Evolutionary conservation across 37 sponge, comb jelly and placozoan genomes (phyloP).

Genomic region (Chondrilla cf. caribensis): DNA sequence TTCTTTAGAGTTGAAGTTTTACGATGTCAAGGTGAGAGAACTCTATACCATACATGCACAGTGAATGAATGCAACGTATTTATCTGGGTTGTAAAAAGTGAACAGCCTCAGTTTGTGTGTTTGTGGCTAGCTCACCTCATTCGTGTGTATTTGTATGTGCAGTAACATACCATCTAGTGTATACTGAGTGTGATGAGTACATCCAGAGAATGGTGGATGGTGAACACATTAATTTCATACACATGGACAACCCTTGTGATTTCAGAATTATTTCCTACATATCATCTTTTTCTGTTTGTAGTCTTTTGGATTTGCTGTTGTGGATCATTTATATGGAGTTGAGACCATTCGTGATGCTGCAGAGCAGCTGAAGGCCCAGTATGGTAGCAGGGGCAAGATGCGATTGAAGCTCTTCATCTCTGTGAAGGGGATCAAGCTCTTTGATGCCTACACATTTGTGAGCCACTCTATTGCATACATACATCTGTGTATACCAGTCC

Average conservation of each 20-base stretch:
- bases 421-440: constrained; percentile 80
- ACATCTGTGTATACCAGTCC: not conserved
- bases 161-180: too few relatives aligned
- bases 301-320: constrained; percentile 84
- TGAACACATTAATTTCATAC: too few relatives aligned
- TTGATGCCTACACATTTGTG: constrained; percentile 64
- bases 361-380: constrained; percentile 69
- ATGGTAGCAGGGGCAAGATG: constrained; percentile 80
- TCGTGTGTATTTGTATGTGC: too few relatives aligned
- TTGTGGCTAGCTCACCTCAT: too few relatives aligned
- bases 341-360: constrained; percentile 72
- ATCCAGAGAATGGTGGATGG: too few relatives aligned
- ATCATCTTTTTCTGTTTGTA: constrained; percentile 18
- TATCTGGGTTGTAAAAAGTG: too few relatives aligned
- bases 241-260: too few relatives aligned
- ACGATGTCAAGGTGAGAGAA: constrained; percentile 68
- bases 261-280: too few relatives aligned
- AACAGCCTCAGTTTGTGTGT: too few relatives aligned
- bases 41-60: too few relatives aligned
- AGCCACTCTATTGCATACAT: not conserved
- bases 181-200: too few relatives aligned
- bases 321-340: constrained; percentile 85
- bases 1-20: constrained; percentile 66
- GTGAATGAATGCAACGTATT: too few relatives aligned
- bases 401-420: constrained; percentile 79